Evolutionary conservation across 2,888 invertebrate species (phyloP), one percentile per base, ranked within the genome.

Genomic region (Ptilodon capucinus): DNA sequence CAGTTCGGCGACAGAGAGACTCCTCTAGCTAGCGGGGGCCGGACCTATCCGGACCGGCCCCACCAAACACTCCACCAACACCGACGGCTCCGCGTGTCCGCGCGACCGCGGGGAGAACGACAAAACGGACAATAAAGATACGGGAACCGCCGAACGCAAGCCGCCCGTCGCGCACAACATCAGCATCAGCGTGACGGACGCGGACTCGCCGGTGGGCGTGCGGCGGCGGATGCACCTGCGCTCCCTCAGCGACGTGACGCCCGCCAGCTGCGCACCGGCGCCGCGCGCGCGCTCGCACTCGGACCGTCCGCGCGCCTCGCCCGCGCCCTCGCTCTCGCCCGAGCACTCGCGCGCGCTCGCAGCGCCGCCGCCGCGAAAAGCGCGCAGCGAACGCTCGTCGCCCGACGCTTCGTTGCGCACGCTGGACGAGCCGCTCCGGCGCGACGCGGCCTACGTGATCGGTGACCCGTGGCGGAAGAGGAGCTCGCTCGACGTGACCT

Each of bases 1-100:
- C 59, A 94, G 93, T 86, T 94, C 94, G 72, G 93, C 93, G 62
- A 94, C 94, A 64, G 95, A 95, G 82, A 95, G 95, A 88, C 92
- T 95, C 81, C 94, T 95, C 92, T 95, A 95, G 94, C 94, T 92
- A 91, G 92, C 91, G 92, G 93, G 92, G 87, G 93, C 93, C 93
- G 93, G 93, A 92, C 84, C 89, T 63, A 91, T 82, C 61, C 75
- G 89, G 89, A 81, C 90, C 90, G 89, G 90, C 90, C 90, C 90
- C 89, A 81, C 64, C 73, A 89, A 89, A 83, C 84, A 86, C 64
- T 71, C 76, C 14, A 58, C 64, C 21, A 82, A 74, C 55, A 61
- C 64, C 48, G 79, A 73, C 51, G 75, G 74, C 64, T 67, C 76
- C 59, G 69, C 70, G 58, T 78, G 76, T 71, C 79, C 80, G 42